Evolutionary conservation across 2,797 vertebrate genomes (phyloP).

Genomic region (Oreonectes daqikongensis): DNA sequence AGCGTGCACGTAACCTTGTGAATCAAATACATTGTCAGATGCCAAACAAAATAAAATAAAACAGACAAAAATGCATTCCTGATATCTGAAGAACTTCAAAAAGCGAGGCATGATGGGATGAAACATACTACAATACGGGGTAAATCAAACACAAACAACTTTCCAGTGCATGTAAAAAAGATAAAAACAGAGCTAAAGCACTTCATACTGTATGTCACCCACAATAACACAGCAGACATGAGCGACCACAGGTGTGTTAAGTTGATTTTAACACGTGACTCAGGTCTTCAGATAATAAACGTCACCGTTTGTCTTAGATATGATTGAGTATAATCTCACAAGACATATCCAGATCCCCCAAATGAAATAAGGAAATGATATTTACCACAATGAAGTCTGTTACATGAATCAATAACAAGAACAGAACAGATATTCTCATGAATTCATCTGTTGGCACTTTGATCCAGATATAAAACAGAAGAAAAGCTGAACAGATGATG

Average conservation of each 20-base stretch:
- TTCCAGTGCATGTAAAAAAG: constrained; percentile 84
- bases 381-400: no score
- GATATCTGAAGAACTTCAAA: constrained; percentile 54
- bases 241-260: neutral
- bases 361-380: neutral
- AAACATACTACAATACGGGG: constrained; percentile 68
- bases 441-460: neutral
- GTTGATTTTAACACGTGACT: no score
- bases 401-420: no score
- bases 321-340: no score
- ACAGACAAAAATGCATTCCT: constrained; percentile 60
- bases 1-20: constrained; percentile 72
- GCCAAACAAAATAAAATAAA: neutral
- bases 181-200: constrained; percentile 53
- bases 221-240: constrained; percentile 28
- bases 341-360: neutral
- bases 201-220: constrained; percentile 44
- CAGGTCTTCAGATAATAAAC: no score
- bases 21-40: constrained; percentile 63
- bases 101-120: constrained; percentile 71
- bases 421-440: no score
- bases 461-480: constrained; percentile 5
- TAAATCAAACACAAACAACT: constrained; percentile 74
- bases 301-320: neutral
- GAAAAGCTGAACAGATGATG: constrained; percentile 7